Base-by-base conservation (phyloP, 2,888 invertebrate species). In the Acholoe squamosa region DNA sequence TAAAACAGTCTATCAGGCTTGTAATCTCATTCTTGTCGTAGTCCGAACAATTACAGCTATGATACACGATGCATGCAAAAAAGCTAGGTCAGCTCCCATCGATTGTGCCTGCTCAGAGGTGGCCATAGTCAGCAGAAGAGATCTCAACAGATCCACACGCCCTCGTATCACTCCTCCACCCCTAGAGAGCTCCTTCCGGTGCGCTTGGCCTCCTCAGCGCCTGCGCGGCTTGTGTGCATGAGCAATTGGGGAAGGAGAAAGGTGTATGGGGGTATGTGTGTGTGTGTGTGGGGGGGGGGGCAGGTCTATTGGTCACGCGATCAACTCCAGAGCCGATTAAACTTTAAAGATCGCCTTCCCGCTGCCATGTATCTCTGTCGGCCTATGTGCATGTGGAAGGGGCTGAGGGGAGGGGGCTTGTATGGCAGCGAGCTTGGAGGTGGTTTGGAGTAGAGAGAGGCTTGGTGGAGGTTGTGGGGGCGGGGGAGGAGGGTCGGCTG, bases 271-370 rank as follows among this genome's bases (percentile, higher is more conserved):
- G 54, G 54, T 12, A n/a, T n/a, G n/a, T n/a, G n/a, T n/a, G 61
- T 61, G 25, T 5, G 25, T 5, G 61, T 12, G 61, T 5, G 61
- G 61, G 61, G 3, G 16, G 14, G 61, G 61, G 61, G 25, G n/a
- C 14, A 25, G 61, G 61, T 61, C 25, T 22, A 14, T 28, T 16
- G 31, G 76, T 76, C 28, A 76, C 25, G 76, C 28, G 76, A 76
- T 28, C 28, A 28, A 76, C 25, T 25, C 28, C 25, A 28, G 76
- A 31, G 43, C 5, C 43, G 28, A 71, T 71, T 71, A 71, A 71
- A 71, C 71, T 71, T 71, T 71, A 71, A 71, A 71, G 71, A n/a
- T 71, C n/a, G 71, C 71, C 25, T 61, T 61, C 61, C 61, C 71
- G 71, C 28, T 28, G 71, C 28, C 71, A 43, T 61, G 61, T 61